Conservation (phyloP, 2,888 invertebrate genomes). For the Alsophila aescularia region DNA sequence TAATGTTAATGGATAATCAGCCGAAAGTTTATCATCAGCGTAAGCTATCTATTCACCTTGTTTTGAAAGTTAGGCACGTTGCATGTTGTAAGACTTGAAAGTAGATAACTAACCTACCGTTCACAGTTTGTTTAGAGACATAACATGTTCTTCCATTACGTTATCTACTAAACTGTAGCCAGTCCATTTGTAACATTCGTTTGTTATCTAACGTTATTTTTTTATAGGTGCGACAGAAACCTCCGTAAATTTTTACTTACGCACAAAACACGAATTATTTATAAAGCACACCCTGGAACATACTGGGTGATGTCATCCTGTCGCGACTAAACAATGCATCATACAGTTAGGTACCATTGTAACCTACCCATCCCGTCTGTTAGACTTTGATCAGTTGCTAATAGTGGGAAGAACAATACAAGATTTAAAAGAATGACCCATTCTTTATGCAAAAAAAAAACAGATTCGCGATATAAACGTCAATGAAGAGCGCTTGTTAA, state of each 20-base stretch:
- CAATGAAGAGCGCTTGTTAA: too few relatives aligned
- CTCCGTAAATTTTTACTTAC: conserved; percentile 9
- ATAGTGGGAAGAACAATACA: conserved; percentile 31
- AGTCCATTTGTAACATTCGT: conserved; percentile 5
- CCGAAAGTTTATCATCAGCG: too few relatives aligned
- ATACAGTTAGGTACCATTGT: too few relatives aligned
- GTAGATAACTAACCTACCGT: not conserved
- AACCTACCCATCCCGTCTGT: conserved; percentile 20
- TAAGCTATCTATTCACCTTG: too few relatives aligned
- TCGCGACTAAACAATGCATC: conserved; percentile 35
- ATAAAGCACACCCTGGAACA: conserved; percentile 19
- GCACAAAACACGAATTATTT: conserved; percentile 8
- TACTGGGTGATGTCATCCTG: conserved; percentile 32
- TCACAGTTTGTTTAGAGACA: not conserved
- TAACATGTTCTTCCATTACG: not conserved
- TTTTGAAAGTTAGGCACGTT: not conserved
- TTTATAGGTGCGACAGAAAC: not conserved
- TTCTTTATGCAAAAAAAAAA: not conserved
- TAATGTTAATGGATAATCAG: too few relatives aligned
- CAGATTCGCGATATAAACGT: not conserved
- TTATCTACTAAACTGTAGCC: conserved; percentile 15
- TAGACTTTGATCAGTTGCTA: conserved; percentile 30
- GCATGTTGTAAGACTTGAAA: not conserved
- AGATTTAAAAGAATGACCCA: not conserved
- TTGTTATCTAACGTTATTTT: conserved; percentile 4